Evolutionary conservation across 2,113 vertebrate species (phyloP), one percentile per base, ranked within the genome.

Genomic region (Gobio gobio): DNA sequence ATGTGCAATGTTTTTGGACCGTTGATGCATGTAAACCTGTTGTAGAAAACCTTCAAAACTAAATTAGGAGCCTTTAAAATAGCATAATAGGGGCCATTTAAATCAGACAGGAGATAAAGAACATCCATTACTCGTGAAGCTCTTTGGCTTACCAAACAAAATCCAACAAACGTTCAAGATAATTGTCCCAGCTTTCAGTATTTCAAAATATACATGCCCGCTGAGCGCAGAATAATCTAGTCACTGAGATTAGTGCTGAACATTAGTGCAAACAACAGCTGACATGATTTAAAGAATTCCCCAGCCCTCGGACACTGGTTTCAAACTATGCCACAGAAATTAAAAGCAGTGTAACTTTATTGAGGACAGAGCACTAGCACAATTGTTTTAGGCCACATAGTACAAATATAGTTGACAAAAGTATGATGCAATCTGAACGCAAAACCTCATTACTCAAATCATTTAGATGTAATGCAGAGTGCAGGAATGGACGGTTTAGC

Each of bases 281-380:
- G 82, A 79, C 85, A 86, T 40, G 40, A 61, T 88, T 82, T 82
- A 2, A 82, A 82, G 64, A 70, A 82, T 54, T 72, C 63, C 61
- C 64, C 70, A 77, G 76, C 10, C 82, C 40, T 43, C 13, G 13
- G 72, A 84, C 54, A 61, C 82, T 66, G 9, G 4, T 79, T 61
- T n/a, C 6, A 85, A 88, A 82, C 82, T 88, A 79, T 88, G 87
- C 81, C 87, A 86, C 47, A 20, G 49, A 61, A 88, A 86, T 88
- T 84, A 86, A 88, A 82, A 86, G 72, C 73, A 64, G 82, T 77
- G 75, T 59, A 86, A 86, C 85, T 88, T 86, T 88, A 86, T 85
- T 73, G 77, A 85, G 87, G 85, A 84, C 87, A 85, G 47, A 81
- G 84, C 76, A 78, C 78, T 84, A 56, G 45, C 14, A 26, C 85